Base-by-base conservation (phyloP, 1,140 invertebrate genomes). In the Drosophila mojavensis region DNA sequence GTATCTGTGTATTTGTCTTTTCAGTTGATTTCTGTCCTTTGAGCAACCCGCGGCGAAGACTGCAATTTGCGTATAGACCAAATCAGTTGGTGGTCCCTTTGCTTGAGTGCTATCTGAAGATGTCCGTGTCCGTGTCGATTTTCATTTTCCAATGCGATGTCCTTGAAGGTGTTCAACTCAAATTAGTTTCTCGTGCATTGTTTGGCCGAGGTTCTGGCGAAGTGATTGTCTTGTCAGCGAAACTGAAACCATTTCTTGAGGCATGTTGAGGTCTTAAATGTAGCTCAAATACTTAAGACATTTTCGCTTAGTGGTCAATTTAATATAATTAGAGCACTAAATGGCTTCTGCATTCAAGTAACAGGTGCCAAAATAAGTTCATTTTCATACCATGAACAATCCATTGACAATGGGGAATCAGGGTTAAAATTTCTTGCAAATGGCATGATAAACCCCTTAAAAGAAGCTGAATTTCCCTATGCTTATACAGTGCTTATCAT, bases 161-260 rank as follows among this genome's bases (percentile, higher is more conserved):
- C 79, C 77, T 89, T 88, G 84, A 80, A 80, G 83, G 84, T 89
- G 83, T 83, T 86, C 80, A 83, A 71, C 79, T 53, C 84, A 86
- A 86, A 86, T 86, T 88, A 83, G 83, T 89, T 83, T 79, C 76
- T 86, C 83, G 68, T 79, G 62, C 66, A 70, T 71, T 65, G 67
- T 75, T 64, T 39, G 55, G 9, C 58, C 39, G 10, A 48, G 51
- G 67, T 20, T 62, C 48, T n/a, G 17, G 4, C 3, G 26, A 53
- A 7, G 36, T 53, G 28, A 60, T 47, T 20, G 33, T 30, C 53
- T 9, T 54, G 28, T 48, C 6, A 36, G 9, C 4, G 1, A 48
- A 48, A 11, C 36, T 11, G 13, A 3, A 39, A 13, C 3, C 3
- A 17, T 47, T 6, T 9, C 2, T 47, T 9, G 43, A 47, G n/a